Base-by-base conservation (phyloP, 1,140 invertebrate species). In the Dendrolimus kikuchii region DNA sequence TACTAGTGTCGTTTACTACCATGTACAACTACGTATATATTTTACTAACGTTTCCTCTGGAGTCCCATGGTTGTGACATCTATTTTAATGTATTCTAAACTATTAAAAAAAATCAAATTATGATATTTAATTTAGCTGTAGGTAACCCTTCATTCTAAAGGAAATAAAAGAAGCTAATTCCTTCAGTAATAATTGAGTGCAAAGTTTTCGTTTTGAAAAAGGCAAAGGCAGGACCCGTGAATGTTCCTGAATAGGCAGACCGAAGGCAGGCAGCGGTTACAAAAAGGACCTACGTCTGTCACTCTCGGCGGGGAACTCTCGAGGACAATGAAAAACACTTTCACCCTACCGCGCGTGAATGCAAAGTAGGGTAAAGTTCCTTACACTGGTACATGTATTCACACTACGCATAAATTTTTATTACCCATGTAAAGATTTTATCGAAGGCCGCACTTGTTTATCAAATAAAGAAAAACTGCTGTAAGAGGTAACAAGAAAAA, bases 271-370 rank as follows among this genome's bases (percentile, higher is more conserved):
- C 56, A 57, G 62, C 55, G 59, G 59, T 61, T 57, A 61, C 63
- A 64, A 64, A 64, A 68, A 70, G 62, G 57, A 54, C 63, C 66
- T 60, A 53, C 53, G 62, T 62, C 68, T 59, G 62, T 64, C 61
- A 62, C 51, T 40, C 53, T 44, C 52, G 53, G 38, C 53, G 57
- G 60, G 66, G 46, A 45, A 55, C 51, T 51, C 51, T 46, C 46
- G 49, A 59, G 61, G 62, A 71, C 68, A 74, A 71, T 74, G 66
- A 69, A 64, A 66, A 68, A 69, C 68, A 67, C 66, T 71, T 74
- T 63, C 60, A 53, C 49, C 60, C 62, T 45, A 47, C 58, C 50
- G 60, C 50, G 55, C 54, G 55, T 60, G 56, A 60, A 74, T 69
- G 59, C 62, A 67, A 69, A 68, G 64, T 61, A 74, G 66, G 63